Conservation (phyloP, 2,797 vertebrate species). For the Leuciscus waleckii region DNA sequence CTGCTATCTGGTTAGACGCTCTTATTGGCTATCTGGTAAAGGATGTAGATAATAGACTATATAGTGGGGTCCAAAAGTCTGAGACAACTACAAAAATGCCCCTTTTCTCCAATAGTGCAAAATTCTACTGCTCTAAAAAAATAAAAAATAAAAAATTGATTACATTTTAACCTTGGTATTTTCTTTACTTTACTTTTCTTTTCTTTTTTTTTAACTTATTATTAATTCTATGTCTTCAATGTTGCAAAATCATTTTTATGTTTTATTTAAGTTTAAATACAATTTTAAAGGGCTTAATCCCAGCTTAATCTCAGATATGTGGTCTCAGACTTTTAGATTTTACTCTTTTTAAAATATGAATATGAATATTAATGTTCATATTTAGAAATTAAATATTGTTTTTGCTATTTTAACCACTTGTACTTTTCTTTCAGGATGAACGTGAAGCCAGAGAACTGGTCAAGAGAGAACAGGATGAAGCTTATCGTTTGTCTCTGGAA, state of each 20-base stretch:
- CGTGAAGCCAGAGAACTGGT: conserved; percentile 97
- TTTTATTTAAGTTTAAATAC: background rate
- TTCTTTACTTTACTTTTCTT: background rate
- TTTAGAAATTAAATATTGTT: background rate
- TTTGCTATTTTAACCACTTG: background rate
- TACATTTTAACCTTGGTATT: background rate
- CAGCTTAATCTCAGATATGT: background rate
- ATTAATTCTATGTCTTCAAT: background rate
- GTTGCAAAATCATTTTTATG: background rate
- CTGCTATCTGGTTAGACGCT: conserved; percentile 1
- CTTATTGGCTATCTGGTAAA: background rate
- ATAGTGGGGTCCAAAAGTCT: background rate
- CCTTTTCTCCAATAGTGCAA: background rate
- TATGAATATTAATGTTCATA: background rate
- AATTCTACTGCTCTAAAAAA: background rate
- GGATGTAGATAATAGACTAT: conserved; percentile 9
- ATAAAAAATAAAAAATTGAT: background rate
- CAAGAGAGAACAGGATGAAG: conserved; percentile 98
- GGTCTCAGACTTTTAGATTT: background rate
- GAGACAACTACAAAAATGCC: background rate
- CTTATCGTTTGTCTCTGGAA: conserved; percentile 95
- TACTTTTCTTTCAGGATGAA: conserved; percentile 83
- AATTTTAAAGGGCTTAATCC: background rate
- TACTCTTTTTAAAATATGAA: background rate
- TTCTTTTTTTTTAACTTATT: background rate